These are phyloP conservation scores for Oncorhynchus tshawytscha DNA, from an alignment of 2,113 vertebrate genomes.

Conservation along the genomic window DNA sequence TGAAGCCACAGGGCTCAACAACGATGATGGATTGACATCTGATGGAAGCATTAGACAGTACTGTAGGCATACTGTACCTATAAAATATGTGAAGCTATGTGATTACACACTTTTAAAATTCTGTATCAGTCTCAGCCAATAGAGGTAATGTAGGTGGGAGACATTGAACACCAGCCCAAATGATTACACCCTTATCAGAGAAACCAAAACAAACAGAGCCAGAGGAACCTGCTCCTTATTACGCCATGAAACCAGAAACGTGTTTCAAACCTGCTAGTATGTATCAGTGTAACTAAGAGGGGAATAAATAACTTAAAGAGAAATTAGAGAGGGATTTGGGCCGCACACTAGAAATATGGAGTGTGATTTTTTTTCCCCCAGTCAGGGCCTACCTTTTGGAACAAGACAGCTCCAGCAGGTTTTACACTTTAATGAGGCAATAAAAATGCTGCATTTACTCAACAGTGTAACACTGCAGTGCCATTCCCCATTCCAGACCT, in stretches of 20 bases:
- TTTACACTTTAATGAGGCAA: constrained; percentile 72
- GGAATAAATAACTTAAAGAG: constrained; percentile 46
- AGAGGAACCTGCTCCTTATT: constrained; percentile 70
- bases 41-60: not conserved
- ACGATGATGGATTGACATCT: not conserved
- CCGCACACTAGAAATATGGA: not conserved
- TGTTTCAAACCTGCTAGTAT: constrained; percentile 46
- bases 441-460: constrained; percentile 79
- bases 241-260: constrained; percentile 40
- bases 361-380: not conserved
- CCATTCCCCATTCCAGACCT: constrained; percentile 76
- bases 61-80: too few relatives aligned
- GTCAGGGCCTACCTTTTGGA: constrained; percentile 47
- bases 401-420: constrained; percentile 51
- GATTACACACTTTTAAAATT: constrained; percentile 36
- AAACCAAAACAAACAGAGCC: constrained; percentile 70
- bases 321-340: constrained; percentile 23
- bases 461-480: constrained; percentile 73
- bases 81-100: not conserved
- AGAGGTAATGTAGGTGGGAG: constrained; percentile 52
- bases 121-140: constrained; percentile 54
- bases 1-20: not conserved
- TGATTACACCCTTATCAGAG: constrained; percentile 66
- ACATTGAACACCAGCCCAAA: constrained; percentile 71
- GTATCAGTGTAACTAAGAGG: constrained; percentile 15